Conservation (phyloP, 2,888 invertebrate genomes). For the Ennomos quercinarius region DNA sequence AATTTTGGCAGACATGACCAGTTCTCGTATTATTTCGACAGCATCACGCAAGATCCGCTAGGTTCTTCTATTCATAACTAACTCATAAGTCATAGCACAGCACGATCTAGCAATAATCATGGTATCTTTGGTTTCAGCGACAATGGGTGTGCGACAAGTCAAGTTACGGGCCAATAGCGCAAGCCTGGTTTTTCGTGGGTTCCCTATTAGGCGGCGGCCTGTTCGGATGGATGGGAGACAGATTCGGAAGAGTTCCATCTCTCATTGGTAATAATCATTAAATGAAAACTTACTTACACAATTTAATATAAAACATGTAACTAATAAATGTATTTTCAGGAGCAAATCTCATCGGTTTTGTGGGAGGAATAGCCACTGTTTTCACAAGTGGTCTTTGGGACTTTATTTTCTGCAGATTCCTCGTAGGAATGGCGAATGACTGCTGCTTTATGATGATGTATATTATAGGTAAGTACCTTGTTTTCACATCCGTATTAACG, state of each 20-base stretch:
- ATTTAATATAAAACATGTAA: too few species aligned
- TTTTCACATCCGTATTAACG: too few species aligned
- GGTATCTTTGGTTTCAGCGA: constrained; percentile 50
- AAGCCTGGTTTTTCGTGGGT: constrained; percentile 58
- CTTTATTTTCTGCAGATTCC: constrained; percentile 90
- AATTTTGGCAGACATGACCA: too few species aligned
- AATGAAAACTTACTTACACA: background rate
- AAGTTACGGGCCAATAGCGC: constrained; percentile 54
- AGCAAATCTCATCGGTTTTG: constrained; percentile 88
- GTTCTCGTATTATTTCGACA: too few species aligned
- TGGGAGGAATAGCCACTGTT: constrained; percentile 88
- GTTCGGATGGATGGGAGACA: constrained; percentile 62
- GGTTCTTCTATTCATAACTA: too few species aligned
- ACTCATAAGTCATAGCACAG: too few species aligned
- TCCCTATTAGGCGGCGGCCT: constrained; percentile 57
- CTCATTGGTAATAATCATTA: constrained; percentile 54
- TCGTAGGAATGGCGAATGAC: constrained; percentile 93
- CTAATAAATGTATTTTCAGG: constrained; percentile 55
- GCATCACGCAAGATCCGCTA: too few species aligned
- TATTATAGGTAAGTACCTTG: constrained; percentile 88
- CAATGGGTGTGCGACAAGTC: constrained; percentile 64
- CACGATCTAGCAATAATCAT: too few species aligned
- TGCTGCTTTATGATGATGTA: constrained; percentile 94
- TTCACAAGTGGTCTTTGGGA: constrained; percentile 88
- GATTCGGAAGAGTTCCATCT: constrained; percentile 59